Conservation (phyloP, 1,140 invertebrate species). For the Saccostrea echinata region DNA sequence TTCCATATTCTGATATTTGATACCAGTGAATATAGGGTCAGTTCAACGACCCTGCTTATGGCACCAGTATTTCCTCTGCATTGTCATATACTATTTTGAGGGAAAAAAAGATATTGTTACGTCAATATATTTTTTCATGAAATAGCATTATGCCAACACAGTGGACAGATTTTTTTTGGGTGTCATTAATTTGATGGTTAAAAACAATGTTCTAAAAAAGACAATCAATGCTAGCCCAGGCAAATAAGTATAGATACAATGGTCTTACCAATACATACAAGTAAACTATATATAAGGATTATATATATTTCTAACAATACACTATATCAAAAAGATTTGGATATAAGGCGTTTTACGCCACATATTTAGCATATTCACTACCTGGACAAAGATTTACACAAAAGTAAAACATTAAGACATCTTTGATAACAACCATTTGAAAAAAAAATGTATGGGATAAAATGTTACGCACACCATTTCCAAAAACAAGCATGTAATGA, state of each 20-base stretch:
- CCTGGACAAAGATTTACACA: conserved; percentile 18
- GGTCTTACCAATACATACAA: conserved; percentile 9
- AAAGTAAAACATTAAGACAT: conserved; percentile 1
- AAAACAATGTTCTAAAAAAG: not conserved
- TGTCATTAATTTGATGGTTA: not conserved
- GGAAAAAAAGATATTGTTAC: too few species aligned
- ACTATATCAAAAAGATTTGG: not conserved
- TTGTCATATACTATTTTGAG: not conserved
- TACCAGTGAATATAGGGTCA: not conserved
- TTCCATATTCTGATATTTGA: conserved; percentile 26
- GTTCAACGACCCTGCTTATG: not conserved
- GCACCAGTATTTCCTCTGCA: not conserved
- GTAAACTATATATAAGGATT: conserved; percentile 17
- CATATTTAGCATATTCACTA: not conserved
- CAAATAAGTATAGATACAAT: not conserved
- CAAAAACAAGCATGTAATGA: conserved; percentile 22
- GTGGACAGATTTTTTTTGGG: not conserved
- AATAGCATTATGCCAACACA: not conserved
- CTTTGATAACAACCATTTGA: conserved; percentile 21
- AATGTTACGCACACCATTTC: conserved; percentile 17
- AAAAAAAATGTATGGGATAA: conserved; percentile 2
- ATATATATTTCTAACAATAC: conserved; percentile 26
- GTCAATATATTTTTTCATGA: not conserved
- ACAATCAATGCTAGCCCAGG: not conserved
- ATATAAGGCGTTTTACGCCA: conserved; percentile 17